Base-by-base conservation (phyloP, 2,888 invertebrate species). In the Drosophila borealis region DNA sequence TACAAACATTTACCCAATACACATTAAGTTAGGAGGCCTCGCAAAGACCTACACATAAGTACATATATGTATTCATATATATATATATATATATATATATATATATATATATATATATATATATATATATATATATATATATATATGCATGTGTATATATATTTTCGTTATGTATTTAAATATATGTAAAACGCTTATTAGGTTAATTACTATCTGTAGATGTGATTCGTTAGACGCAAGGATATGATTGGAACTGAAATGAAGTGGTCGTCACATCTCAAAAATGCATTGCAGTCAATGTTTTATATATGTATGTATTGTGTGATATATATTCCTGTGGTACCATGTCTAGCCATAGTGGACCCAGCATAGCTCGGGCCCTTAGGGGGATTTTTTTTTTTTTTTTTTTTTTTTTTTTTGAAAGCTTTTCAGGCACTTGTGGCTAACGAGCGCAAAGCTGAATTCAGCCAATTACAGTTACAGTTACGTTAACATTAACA, bases 391-490 rank as follows among this genome's bases (percentile, higher is more conserved):
- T 17, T 17, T 17, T 17, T 17, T 17, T 17, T 17, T 17, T 17
- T 17, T 17, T 17, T 17, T 17, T 17, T 17, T 17, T 25, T 25
- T 25, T 1, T 21, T 57, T 77, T 78, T 77, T 77, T 67, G 70
- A 70, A 77, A 77, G 74, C 77, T 64, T 79, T 59, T 65, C 74
- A 83, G 82, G 87, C 82, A 83, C 82, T 83, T 86, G 71, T 83
- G 82, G 87, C 86, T 77, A 67, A 67, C 77, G 69, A 50, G 73
- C 46, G 73, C 77, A 73, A 69, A 56, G 73, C 73, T 50, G 36
- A 60, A 60, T 63, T 63, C 62, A 51, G 50, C 53, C 62, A 41
- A 50, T 56, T 41, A 50, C 29, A 57, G 54, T 54, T 54, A 44
- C 42, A 42, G 33, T 25, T 19, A 29, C 45, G 10, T 34, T 60